A percentile compares a stretch with the other conserved stretches of the same genome.
Evolutionary conservation across 2,888 invertebrate species (phyloP).

Genomic region (Pedicia rivosa): DNA sequence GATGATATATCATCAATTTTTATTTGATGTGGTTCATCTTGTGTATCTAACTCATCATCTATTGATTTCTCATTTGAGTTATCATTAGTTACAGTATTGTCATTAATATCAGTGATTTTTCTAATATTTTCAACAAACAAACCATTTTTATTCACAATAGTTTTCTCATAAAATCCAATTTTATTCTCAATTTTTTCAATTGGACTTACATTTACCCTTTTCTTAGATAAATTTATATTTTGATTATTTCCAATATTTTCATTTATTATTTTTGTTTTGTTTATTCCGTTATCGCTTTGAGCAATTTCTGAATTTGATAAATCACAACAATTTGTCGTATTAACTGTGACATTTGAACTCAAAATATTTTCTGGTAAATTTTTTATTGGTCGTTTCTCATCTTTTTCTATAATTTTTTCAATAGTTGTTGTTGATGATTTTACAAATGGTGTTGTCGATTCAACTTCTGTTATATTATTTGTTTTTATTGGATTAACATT

Average conservation of each 20-base stretch:
- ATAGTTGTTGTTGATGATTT: neutral
- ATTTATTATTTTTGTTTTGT: neutral
- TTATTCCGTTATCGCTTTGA: neutral
- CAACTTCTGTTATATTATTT: neutral
- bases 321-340: no score
- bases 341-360: no score
- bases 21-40: slow-evolving; percentile 1
- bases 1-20: slow-evolving; percentile 12
- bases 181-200: neutral
- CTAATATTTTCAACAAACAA: slow-evolving; percentile 7
- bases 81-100: neutral
- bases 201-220: neutral
- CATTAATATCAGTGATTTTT: slow-evolving; percentile 8
- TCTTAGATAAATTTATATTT: no score
- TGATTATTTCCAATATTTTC: no score
- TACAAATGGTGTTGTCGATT: neutral
- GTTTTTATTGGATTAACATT: neutral
- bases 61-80: neutral
- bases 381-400: neutral
- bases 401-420: no score
- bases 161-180: slow-evolving; percentile 7
- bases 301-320: no score
- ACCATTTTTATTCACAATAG: slow-evolving; percentile 9
- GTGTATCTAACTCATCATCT: no score
- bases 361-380: no score